These are phyloP conservation scores for Channa striata DNA, from an alignment of 2,797 vertebrate genomes.

Conservation along the genomic window DNA sequence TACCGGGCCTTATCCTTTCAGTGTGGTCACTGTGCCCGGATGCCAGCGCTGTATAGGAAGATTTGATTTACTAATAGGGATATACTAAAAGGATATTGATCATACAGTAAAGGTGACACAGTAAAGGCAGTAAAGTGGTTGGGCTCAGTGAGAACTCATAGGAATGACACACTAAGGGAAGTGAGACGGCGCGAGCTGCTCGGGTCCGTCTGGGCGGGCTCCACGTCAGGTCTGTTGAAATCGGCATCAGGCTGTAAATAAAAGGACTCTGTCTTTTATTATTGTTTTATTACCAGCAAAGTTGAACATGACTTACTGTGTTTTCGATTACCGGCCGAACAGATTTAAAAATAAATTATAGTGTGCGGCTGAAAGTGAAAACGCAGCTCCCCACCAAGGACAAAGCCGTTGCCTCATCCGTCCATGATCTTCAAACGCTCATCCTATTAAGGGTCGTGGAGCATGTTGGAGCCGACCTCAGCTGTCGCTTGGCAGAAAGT, in stretches of 20 bases:
- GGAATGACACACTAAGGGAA: not conserved
- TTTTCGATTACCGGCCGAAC: not conserved
- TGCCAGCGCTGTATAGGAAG: conserved; percentile 3
- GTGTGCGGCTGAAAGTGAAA: too few relatives aligned
- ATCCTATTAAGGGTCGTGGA: too few relatives aligned
- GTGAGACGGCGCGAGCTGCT: conserved; percentile 6
- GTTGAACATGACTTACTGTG: not conserved
- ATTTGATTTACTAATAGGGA: conserved; percentile 38
- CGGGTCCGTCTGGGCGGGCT: not conserved
- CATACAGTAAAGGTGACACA: conserved; percentile 37
- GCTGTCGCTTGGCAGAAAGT: too few relatives aligned
- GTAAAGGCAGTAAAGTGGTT: conserved; percentile 24
- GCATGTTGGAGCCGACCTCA: too few relatives aligned
- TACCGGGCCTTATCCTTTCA: conserved; percentile 26
- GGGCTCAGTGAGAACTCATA: conserved; percentile 3
- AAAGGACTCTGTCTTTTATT: conserved; percentile 6
- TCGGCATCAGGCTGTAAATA: conserved; percentile 4
- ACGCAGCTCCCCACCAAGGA: too few relatives aligned
- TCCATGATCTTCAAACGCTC: too few relatives aligned
- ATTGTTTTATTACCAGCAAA: not conserved
- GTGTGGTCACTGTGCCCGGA: conserved; percentile 22
- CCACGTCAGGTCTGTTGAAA: conserved; percentile 17
- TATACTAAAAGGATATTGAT: conserved; percentile 40
- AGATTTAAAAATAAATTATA: not conserved
- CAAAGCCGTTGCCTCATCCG: not conserved